Conservation (phyloP, 2,113 vertebrate genomes). For the Saccopteryx bilineata region DNA sequence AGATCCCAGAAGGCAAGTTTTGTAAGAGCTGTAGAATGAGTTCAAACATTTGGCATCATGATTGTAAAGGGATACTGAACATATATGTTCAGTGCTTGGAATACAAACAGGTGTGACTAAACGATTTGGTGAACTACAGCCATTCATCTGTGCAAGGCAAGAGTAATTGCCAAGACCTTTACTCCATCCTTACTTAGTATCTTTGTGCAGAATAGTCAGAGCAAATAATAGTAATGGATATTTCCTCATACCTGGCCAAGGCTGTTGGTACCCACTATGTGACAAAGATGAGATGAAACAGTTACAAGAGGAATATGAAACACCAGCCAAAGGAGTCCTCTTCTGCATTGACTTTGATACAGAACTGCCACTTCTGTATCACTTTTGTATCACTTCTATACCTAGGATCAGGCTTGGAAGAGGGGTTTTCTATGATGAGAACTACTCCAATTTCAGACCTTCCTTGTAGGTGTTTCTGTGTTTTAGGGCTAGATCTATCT, state of each 20-base stretch:
- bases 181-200: not conserved
- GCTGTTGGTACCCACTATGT: not conserved
- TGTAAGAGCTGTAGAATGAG: not conserved
- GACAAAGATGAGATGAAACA: slow-evolving; percentile 28
- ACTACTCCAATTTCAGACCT: not conserved
- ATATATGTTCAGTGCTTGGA: not conserved
- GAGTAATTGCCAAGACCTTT: not conserved
- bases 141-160: not conserved
- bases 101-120: not conserved
- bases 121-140: not conserved
- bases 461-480: not conserved
- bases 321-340: not conserved
- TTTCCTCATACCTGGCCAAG: not conserved
- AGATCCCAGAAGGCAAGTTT: slow-evolving; percentile 3
- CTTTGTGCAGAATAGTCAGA: not conserved
- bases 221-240: not conserved
- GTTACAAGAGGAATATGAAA: not conserved
- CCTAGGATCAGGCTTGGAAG: not conserved
- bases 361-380: not conserved
- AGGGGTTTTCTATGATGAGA: slow-evolving; percentile 4
- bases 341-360: not conserved
- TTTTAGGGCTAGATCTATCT: slow-evolving; percentile 20
- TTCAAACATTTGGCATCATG: not conserved
- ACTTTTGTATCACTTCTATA: no score
- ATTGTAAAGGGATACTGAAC: slow-evolving; percentile 10